Percentiles rank a stretch among this genome's conserved stretches.
Conservation (phyloP, 2,888 invertebrate species). For the Thera obeliscata region DNA sequence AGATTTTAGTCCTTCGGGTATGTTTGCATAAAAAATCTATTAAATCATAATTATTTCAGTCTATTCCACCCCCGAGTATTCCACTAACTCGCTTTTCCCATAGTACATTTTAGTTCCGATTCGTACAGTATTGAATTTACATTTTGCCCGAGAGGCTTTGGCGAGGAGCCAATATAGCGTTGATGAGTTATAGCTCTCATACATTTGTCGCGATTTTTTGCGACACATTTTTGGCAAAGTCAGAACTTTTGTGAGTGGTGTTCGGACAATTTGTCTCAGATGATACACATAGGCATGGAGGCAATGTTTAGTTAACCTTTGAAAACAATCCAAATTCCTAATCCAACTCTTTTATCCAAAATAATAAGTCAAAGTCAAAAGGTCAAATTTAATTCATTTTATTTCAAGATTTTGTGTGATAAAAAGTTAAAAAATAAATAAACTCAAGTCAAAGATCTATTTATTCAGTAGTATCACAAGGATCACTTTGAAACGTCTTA, state of each 20-base stretch:
- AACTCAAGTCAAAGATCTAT: too few species aligned
- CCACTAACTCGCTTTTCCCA: constrained; percentile 10
- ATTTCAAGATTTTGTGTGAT: too few species aligned
- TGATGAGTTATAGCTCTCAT: constrained; percentile 61
- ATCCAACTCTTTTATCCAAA: too few species aligned
- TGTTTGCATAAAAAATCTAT: too few species aligned
- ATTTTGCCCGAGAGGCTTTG: constrained; percentile 53
- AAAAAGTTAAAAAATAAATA: too few species aligned
- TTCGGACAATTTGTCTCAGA: constrained; percentile 22
- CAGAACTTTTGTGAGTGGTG: constrained; percentile 16
- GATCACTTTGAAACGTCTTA: too few species aligned
- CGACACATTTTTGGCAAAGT: constrained; percentile 22
- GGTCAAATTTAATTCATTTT: too few species aligned
- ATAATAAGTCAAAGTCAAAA: too few species aligned
- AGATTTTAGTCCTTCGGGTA: too few species aligned
- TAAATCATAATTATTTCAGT: background rate
- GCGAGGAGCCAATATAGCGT: constrained; percentile 45
- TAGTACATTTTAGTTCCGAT: constrained; percentile 46
- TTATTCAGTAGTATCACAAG: too few species aligned
- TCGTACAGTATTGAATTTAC: constrained; percentile 60
- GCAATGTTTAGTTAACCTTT: background rate
- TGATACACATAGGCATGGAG: background rate
- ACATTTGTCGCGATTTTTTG: constrained; percentile 47
- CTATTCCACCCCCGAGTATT: constrained; percentile 15
- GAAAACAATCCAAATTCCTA: background rate